Base-by-base conservation (phyloP, 2,113 vertebrate species). In the Tenebrosternarchus preto region DNA sequence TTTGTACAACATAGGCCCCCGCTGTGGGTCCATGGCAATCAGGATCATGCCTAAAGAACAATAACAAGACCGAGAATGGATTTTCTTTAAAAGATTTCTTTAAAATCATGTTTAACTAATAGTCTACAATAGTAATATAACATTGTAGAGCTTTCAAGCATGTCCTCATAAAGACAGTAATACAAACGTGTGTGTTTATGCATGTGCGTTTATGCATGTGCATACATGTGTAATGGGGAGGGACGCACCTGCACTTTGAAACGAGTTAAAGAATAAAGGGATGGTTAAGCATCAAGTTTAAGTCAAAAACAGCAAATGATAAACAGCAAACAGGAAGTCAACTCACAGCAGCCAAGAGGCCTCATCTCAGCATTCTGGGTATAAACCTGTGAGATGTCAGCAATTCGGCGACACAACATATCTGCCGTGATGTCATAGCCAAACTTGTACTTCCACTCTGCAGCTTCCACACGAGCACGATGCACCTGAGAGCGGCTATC, bases 351-450 rank as follows among this genome's bases (percentile, higher is more conserved):
- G 86, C 93, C 93, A 5, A 94, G 87, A 5, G 93, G 93, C 56
- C 93, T 92, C 93, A 94, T 94, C 78, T 94, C 93, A 0, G 93
- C 93, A 0, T 94, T 94, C 46, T 94, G 93, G 0, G 93, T 94
- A 91, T 94, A 94, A 15, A 94, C 92, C 89, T 94, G 93, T 0
- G 92, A 93, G 85, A 94, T 91, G 59, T 94, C 92, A 0, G 93
- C 93, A 84, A 94, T 29, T 56, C 91, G 86, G 12, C 92, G 92
- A 77, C 92, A 93, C 88, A 94, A 83, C 88, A 89, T 86, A 61
- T 93, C 93, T 0, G 89, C 90, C 0, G 56, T 88, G 89, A 94
- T 93, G 83, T 94, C 93, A 17, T 94, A 94, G 20, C 92, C 93
- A 33, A 91, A 93, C 89, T 94, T 94, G 76, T 94, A 94, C 79